A percentile compares a stretch with the other conserved stretches of the same genome.
Evolutionary conservation across 2,113 vertebrate genomes (phyloP).

Genomic region (Nothobranchius furzeri): DNA sequence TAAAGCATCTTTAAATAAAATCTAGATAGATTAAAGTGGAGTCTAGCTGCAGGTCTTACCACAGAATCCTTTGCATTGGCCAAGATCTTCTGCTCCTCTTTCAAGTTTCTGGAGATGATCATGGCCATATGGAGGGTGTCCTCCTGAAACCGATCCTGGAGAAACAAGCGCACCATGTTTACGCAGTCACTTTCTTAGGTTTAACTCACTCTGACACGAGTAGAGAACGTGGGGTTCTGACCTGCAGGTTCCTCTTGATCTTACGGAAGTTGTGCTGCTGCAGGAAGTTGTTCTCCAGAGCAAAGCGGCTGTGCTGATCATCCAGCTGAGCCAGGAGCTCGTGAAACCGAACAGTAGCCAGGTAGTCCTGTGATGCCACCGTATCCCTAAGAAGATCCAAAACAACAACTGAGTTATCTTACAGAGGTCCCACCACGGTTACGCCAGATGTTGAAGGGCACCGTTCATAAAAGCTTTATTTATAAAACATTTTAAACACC

Average conservation of each 20-base stretch:
- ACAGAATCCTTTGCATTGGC: slow-evolving; percentile 76
- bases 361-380: slow-evolving; percentile 84
- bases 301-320: slow-evolving; percentile 93
- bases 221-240: slow-evolving; percentile 29
- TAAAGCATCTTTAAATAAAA: too few relatives aligned
- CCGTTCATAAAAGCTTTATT: too few relatives aligned
- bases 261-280: slow-evolving; percentile 97
- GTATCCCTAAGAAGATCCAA: slow-evolving; percentile 84
- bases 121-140: slow-evolving; percentile 93
- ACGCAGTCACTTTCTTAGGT: background rate
- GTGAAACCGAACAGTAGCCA: slow-evolving; percentile 91
- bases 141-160: slow-evolving; percentile 91
- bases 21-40: background rate
- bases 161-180: background rate
- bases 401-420: too few relatives aligned
- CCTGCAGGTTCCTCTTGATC: slow-evolving; percentile 97
- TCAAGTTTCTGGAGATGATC: slow-evolving; percentile 90
- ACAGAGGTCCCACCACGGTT: background rate
- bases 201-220: background rate
- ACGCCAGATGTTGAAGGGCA: too few relatives aligned
- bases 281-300: slow-evolving; percentile 93
- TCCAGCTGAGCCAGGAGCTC: slow-evolving; percentile 93
- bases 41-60: slow-evolving; percentile 66
- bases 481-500: too few relatives aligned
- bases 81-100: slow-evolving; percentile 91